phyloP scores from a whole-genome alignment of 2,113 vertebrate genomes.

The Pelmatolapia mariae region DNA sequence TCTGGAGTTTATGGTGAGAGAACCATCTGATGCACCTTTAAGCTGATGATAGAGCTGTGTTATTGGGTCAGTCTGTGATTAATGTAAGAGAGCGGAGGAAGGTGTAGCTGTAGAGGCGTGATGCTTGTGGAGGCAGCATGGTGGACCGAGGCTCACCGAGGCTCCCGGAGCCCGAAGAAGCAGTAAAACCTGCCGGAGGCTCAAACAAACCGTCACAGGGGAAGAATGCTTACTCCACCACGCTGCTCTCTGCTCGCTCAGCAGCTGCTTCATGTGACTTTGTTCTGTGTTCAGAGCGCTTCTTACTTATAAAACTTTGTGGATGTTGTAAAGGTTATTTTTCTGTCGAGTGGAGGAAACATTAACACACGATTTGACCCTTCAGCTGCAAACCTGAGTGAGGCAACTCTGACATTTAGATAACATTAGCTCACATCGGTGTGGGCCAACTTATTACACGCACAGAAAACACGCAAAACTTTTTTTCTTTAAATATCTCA shows the following conservation, averaged over 20 bases:
- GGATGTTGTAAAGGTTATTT: background rate
- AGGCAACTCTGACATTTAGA: background rate
- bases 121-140: background rate
- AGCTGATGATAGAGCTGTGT: background rate
- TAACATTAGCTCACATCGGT: background rate
- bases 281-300: background rate
- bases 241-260: background rate
- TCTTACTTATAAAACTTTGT: background rate
- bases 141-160: fast-evolving
- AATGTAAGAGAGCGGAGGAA: fast-evolving
- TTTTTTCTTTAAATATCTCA: background rate
- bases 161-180: background rate
- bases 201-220: background rate
- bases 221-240: background rate
- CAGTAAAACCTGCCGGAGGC: background rate
- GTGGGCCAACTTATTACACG: background rate
- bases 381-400: background rate
- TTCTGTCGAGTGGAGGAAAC: background rate
- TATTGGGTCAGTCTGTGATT: background rate
- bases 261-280: background rate
- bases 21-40: background rate
- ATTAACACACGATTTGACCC: background rate
- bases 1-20: background rate
- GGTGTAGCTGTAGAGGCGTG: background rate
- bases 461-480: background rate